phyloP scores from a whole-genome alignment of 1,140 invertebrate species.

The Onthophagus taurus region DNA sequence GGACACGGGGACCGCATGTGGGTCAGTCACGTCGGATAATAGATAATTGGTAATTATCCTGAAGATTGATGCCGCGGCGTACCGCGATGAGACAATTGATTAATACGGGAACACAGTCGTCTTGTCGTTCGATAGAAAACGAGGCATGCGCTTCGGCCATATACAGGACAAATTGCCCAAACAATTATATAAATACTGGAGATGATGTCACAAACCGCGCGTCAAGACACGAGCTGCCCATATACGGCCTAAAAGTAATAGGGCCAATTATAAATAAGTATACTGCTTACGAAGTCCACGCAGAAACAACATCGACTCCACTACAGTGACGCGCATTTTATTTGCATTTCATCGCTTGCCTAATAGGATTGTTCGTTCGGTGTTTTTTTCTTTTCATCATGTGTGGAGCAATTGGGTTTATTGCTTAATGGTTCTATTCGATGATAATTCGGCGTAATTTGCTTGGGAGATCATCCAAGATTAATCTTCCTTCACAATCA shows the following conservation, averaged over 20 bases:
- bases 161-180: slow-evolving; percentile 5
- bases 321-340: slow-evolving; percentile 8
- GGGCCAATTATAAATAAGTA: slow-evolving; percentile 8
- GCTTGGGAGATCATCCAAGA: neutral
- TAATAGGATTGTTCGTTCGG: too few species aligned
- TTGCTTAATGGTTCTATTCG: neutral
- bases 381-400: neutral
- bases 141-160: neutral
- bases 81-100: too few species aligned
- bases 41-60: too few species aligned
- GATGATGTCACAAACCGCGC: slow-evolving; percentile 2
- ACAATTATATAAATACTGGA: slow-evolving; percentile 8
- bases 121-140: too few species aligned
- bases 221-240: slow-evolving; percentile 5
- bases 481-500: too few species aligned
- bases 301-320: too few species aligned
- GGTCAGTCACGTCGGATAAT: too few species aligned
- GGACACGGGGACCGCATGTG: too few species aligned
- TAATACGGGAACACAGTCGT: too few species aligned
- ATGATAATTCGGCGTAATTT: neutral
- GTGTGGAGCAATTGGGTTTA: slow-evolving; percentile 1
- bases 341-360: slow-evolving; percentile 9
- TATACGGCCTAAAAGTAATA: slow-evolving; percentile 7
- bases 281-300: too few species aligned
- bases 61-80: too few species aligned